Base-by-base conservation (phyloP, 2,888 invertebrate species). In the Nebria salina region DNA sequence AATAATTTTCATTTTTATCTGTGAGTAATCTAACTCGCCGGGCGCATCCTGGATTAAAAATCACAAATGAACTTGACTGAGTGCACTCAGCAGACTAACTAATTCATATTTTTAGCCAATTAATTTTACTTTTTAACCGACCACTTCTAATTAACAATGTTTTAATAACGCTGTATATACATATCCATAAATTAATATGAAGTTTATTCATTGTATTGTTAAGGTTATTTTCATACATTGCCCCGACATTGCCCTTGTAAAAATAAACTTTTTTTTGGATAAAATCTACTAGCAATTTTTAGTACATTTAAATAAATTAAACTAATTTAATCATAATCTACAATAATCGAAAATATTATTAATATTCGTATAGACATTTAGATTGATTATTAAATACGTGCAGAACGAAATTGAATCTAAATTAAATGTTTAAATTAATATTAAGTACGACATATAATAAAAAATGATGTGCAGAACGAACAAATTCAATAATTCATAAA, bases 1-100 rank as follows among this genome's bases (percentile, higher is more conserved):
- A 66, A 79, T 79, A 68, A 78, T 79, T 75, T 75, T 79, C 15
- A 68, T 54, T 79, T 75, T 73, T 79, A 72, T 34, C 34, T 34
- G 34, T 79, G 74, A 66, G 75, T 79, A 79, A 75, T 75, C 70
- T 7, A 75, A 34, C 26, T 75, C 66, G 79, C 79, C 75, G 75
- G 20, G 79, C 79, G 68, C 43, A 41, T 41, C 74, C 66, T 74
- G 68, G 42, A 79, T 79, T 79, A 79, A 42, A 34, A 78, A 43
- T 64, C 70, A 77, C 54, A 65, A 72, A 20, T 70, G 65, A 65
- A 65, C 66, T 66, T 25, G 66, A 34, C 34, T 34, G 34, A 25
- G 66, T 66, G 66, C 66, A 66, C 66, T 66, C 15, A 66, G 15
- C 66, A 66, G 15, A 20, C 15, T 66, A 66, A 66, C 15, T 66